A percentile compares a stretch with the other conserved stretches of the same genome.
Evolutionary conservation across 2,113 vertebrate species (phyloP).

Genomic region (Marmota flaviventris): DNA sequence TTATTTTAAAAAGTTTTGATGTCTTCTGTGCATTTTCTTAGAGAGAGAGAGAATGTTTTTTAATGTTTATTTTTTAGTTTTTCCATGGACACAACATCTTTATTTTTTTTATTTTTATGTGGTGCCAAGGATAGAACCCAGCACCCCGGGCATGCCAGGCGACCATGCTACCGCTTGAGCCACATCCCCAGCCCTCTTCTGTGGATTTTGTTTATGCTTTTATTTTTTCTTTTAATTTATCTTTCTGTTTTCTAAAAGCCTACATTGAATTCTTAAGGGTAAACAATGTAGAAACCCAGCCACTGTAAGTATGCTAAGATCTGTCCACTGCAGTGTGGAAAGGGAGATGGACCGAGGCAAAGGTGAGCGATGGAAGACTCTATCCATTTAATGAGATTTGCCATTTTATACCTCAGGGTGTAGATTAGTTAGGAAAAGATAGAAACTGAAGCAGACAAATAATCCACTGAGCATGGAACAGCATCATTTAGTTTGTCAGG

Average conservation of each 20-base stretch:
- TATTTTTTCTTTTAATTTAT: background rate
- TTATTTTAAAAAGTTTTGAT: background rate
- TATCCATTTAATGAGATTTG: conserved; percentile 6
- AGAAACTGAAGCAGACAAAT: background rate
- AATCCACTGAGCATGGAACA: background rate
- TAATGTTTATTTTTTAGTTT: too few species aligned
- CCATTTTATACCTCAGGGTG: background rate
- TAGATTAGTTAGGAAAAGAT: background rate
- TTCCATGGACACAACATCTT: too few species aligned
- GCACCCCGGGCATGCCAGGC: too few species aligned
- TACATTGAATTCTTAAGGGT: background rate
- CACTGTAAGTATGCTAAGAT: background rate
- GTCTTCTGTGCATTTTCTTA: background rate
- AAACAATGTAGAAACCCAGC: background rate
- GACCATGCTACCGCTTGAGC: too few species aligned
- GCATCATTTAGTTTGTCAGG: background rate
- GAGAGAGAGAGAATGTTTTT: too few species aligned
- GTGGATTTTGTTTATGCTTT: background rate
- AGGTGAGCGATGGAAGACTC: background rate
- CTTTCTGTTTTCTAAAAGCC: background rate
- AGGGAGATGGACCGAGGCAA: background rate
- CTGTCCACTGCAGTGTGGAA: accelerated
- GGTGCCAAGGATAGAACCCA: too few species aligned
- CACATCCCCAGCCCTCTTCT: background rate
- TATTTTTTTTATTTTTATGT: too few species aligned